Conservation (phyloP, 2,888 invertebrate genomes). For the Microplitis manilae region DNA sequence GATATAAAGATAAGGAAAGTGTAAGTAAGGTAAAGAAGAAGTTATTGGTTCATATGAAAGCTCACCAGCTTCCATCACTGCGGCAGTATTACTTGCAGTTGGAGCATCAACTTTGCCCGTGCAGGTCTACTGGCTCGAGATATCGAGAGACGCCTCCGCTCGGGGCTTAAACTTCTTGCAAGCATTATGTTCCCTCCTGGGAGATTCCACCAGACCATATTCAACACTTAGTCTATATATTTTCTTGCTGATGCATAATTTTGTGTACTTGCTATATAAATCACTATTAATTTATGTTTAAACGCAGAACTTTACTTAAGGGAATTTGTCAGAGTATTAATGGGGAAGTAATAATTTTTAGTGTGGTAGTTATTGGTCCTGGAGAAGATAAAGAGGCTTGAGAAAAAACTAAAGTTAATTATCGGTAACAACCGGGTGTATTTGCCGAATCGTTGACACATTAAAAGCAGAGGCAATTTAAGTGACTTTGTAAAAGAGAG, state of each 20-base stretch:
- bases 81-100: too few species aligned
- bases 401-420: too few species aligned
- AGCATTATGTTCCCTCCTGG: not conserved
- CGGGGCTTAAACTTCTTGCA: not conserved
- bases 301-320: too few species aligned
- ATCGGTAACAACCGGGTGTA: too few species aligned
- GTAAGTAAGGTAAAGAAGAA: slow-evolving; percentile 19
- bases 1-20: slow-evolving; percentile 30
- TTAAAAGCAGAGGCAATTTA: not conserved
- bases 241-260: not conserved
- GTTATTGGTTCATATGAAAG: slow-evolving; percentile 21
- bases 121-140: not conserved
- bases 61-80: not conserved
- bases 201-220: not conserved
- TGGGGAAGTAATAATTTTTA: too few species aligned
- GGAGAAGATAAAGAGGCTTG: too few species aligned
- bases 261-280: too few species aligned
- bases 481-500: not conserved
- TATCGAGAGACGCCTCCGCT: not conserved
- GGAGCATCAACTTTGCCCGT: too few species aligned
- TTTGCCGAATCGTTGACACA: too few species aligned
- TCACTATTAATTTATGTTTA: too few species aligned
- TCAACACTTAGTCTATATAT: not conserved
- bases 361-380: too few species aligned
- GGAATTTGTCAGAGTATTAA: too few species aligned